Evolutionary conservation across 2,888 invertebrate species (phyloP), one percentile per base, ranked within the genome.

Genomic region (Epistrophe eligans): DNA sequence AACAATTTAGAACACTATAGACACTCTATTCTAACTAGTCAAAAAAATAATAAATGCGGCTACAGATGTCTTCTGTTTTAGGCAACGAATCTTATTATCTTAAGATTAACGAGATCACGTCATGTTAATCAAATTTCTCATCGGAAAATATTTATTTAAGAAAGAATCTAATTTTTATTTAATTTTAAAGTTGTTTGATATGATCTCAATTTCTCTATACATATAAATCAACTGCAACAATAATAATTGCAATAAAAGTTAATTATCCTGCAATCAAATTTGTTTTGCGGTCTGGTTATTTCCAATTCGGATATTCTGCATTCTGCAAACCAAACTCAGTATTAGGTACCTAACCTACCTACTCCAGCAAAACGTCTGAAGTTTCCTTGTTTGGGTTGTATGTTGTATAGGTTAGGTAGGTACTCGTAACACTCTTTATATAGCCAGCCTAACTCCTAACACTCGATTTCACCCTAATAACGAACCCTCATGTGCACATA

Each of bases 211-310:
- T 19, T 28, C 28, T 17, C 15, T 7, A 1, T 24, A 24, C n/a
- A n/a, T 24, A 50, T 50, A 19, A 50, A 19, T 32, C 58, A 35
- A 15, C 58, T 77, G 88, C 80, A 85, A 80, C 88, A 89, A 89
- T 89, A 89, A 89, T 89, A 89, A 89, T 89, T 88, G 77, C 88
- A 81, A 89, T 88, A 85, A 88, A 89, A 89, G 89, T 89, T 89
- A 89, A 89, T 89, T 88, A 89, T 89, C 89, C 88, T 58, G 70
- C 81, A 88, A 85, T 88, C 82, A 77, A 89, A 89, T 89, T 89
- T 88, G 84, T 84, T 89, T 87, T 89, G 88, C 72, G 89, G 87
- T 88, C 88, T 89, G 89, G 88, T 89, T 89, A 88, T 85, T 89
- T 87, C 89, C 74, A 74, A 73, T 43, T 79, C 52, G 52, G 32